These are phyloP conservation scores for Epirrhoe alternata DNA, from an alignment of 2,888 invertebrate genomes.

Conservation along the genomic window DNA sequence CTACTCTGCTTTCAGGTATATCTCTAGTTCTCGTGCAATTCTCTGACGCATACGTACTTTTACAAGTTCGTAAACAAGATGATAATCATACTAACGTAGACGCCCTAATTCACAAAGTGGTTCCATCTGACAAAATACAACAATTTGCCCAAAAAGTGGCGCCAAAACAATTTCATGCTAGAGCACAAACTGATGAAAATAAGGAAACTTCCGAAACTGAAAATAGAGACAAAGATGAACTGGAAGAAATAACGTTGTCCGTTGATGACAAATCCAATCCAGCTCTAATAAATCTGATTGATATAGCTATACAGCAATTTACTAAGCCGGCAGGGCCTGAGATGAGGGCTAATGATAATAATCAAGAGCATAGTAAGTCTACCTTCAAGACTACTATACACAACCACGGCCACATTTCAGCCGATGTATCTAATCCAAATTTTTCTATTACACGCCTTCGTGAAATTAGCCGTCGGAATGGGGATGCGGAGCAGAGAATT, in stretches of 20 bases:
- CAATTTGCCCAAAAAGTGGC: constrained; percentile 7
- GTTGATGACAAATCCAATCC: constrained; percentile 6
- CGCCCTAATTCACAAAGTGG: constrained; percentile 19
- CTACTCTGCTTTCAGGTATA: constrained; percentile 12
- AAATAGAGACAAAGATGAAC: background rate
- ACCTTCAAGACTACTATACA: no score
- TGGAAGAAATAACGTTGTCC: constrained; percentile 5
- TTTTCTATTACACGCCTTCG: no score
- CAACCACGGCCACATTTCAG: no score
- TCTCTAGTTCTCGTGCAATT: constrained; percentile 3
- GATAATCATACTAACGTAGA: constrained; percentile 13
- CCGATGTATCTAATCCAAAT: no score
- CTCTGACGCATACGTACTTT: constrained; percentile 16
- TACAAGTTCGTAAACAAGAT: constrained; percentile 16
- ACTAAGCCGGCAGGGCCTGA: background rate
- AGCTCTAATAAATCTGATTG: constrained; percentile 7
- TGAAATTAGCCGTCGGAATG: no score
- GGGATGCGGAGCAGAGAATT: no score
- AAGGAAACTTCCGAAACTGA: background rate
- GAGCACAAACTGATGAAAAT: constrained; percentile 2
- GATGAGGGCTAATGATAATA: constrained; percentile 2
- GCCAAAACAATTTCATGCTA: background rate
- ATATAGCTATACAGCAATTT: constrained; percentile 7
- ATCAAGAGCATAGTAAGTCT: constrained; percentile 4
- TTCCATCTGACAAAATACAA: constrained; percentile 7